A percentile compares a stretch with the other conserved stretches of the same genome.
Conservation (phyloP, 2,113 vertebrate species). For the Pitta sordida region DNA sequence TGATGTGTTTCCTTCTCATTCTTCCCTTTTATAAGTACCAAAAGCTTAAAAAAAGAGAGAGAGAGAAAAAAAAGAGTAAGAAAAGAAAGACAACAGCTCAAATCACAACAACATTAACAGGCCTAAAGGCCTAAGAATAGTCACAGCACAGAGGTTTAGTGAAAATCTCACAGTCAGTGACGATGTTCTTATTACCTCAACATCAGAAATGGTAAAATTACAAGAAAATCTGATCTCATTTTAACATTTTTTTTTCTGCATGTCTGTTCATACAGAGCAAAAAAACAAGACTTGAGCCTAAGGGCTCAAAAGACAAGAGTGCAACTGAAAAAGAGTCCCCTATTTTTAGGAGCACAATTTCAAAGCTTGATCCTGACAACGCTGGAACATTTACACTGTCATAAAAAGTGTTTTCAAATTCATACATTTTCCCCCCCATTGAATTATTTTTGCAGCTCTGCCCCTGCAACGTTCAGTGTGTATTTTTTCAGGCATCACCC, state of each 20-base stretch:
- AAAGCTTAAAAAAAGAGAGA: background rate
- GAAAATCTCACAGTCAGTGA: background rate
- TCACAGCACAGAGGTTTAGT: background rate
- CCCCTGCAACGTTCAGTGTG: background rate
- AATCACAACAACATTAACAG: background rate
- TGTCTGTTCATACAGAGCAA: background rate
- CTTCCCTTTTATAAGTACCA: background rate
- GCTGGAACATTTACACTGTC: background rate
- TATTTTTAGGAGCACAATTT: constrained; percentile 40
- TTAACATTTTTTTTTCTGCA: background rate
- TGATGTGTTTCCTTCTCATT: background rate
- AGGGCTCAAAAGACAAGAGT: constrained; percentile 29
- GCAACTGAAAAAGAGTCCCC: background rate
- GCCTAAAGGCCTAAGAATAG: background rate
- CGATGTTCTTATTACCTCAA: background rate
- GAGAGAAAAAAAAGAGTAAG: background rate
- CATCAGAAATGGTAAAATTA: background rate
- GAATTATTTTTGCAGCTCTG: background rate
- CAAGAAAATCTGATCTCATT: constrained; percentile 17
- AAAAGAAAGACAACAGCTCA: background rate
- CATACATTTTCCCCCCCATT: background rate
- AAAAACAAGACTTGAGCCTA: constrained; percentile 39
- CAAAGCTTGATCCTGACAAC: background rate
- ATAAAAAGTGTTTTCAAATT: background rate
- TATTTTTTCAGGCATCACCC: background rate